Base-by-base conservation (phyloP, 1,140 invertebrate species). In the Sinella curviseta region DNA sequence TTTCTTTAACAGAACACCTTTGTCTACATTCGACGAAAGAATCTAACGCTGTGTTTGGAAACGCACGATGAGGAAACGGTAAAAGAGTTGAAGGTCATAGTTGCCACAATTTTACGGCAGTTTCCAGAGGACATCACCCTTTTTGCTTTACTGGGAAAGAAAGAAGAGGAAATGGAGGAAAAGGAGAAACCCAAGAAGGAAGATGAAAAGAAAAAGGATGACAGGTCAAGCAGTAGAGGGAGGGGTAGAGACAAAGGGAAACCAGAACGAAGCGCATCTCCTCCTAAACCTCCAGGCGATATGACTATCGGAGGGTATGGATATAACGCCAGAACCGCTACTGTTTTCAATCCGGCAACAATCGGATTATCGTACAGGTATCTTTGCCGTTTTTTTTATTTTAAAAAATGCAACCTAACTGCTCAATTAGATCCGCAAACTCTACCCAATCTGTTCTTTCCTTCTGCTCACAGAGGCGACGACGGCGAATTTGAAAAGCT, bases 401-500 rank as follows among this genome's bases (percentile, higher is more conserved):
- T 48, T 65, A 4, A 65, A 4, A 65, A 65, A 65, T n/a, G 26
- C 14, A 26, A 65, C 24, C 4, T 17, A 65, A 65, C 39, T 65
- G 57, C 26, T n/a, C 24, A 65, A 31, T 31, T 2, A 70, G 26
- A 70, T 33, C 55, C 14, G n/a, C n/a, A n/a, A n/a, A n/a, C 55
- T 60, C n/a, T 17, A 48, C 17, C n/a, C 55, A 60, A 14, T 26
- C 14, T 14, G 12, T 60, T 60, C 55, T 24, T 60, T 60, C 12
- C 24, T 33, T 70, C 31, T 70, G 12, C 12, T 12, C 39, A 48
- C 12, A 70, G 65, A 70, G 65, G 65, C 31, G 65, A 70, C 14
- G 65, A 70, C 65, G 65, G 65, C 2, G 28, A 70, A n/a, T 70
- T 70, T 70, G 65, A 70, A 33, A 30, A 70, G 30, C 65, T 70